Conservation (phyloP, 2,888 invertebrate genomes). For the Platycheirus albimanus region DNA sequence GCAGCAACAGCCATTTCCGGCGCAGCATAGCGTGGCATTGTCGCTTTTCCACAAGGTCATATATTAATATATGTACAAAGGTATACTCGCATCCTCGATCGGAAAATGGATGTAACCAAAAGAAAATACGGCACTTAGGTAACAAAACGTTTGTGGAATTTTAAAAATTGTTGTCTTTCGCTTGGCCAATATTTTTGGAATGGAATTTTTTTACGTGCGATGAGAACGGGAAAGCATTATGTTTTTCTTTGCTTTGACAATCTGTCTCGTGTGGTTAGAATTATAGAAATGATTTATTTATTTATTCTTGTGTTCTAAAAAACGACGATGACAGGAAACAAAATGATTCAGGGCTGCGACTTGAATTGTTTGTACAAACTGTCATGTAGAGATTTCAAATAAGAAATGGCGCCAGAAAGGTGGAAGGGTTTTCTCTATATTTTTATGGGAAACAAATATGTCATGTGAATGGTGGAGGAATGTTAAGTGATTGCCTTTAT, state of each 20-base stretch:
- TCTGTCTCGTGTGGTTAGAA: constrained; percentile 17
- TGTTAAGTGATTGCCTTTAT: too few relatives aligned
- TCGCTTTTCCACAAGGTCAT: constrained; percentile 33
- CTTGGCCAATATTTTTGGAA: constrained; percentile 1
- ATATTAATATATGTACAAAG: too few relatives aligned
- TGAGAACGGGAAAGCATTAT: neutral
- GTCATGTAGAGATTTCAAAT: neutral
- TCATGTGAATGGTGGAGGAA: too few relatives aligned
- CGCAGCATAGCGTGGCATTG: constrained; percentile 9
- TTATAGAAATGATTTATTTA: constrained; percentile 38
- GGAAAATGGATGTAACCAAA: constrained; percentile 36
- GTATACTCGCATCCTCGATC: too few relatives aligned
- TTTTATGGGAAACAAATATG: neutral
- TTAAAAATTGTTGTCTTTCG: constrained; percentile 19
- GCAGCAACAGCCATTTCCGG: constrained; percentile 28
- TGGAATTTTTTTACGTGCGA: neutral
- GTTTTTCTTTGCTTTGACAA: constrained; percentile 13
- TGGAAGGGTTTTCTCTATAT: neutral
- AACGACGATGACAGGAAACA: neutral
- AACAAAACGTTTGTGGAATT: constrained; percentile 53
- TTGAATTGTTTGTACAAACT: neutral
- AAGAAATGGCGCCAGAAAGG: neutral
- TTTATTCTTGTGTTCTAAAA: neutral
- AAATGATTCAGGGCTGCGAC: neutral
- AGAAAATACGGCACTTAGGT: constrained; percentile 40